Evolutionary conservation across 2,888 invertebrate species (phyloP), one percentile per base, ranked within the genome.

Genomic region (Chaitophorus viminalis): DNA sequence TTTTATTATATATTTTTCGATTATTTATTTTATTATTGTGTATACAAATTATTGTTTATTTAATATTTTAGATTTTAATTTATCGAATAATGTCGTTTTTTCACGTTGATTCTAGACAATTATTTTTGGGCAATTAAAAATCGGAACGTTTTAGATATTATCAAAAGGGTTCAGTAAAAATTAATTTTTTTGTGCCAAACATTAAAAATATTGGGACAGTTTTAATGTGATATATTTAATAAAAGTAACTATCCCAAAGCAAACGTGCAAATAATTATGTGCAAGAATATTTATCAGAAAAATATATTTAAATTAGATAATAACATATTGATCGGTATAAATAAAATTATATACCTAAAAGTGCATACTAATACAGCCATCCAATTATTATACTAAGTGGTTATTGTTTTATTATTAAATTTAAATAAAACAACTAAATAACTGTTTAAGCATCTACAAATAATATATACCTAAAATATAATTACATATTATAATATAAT

Each of bases 21-120:
- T 89, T 89, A 86, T 86, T 86, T 86, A 86, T 89, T 89, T 83
- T 88, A 83, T 82, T n/a, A n/a, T 70, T 89, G 79, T 81, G 65
- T 74, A 81, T n/a, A n/a, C 81, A 87, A 87, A 81, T 65, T 81
- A 79, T 87, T 87, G 87, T 87, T 87, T 81, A 65, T 87, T 87
- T 81, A 74, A 87, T 87, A 74, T 81, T 87, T 87, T 75, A 87
- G 74, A 81, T 86, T 86, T 86, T 54, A 87, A 87, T 87, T 79
- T 60, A 76, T 65, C 65, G 84, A n/a, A 84, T 46, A 76, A 74
- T 78, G 33, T 70, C 39, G 39, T 81, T 75, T 60, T 18, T 36
- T 11, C 39, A 39, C 79, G 60, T 79, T 74, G 46, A 81, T 74
- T 39, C 72, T 87, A 87, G 87, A 60, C 65, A 81, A 87, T 75